Evolutionary conservation across 2,113 vertebrate species (phyloP).

Genomic region (Corythaeola cristata): DNA sequence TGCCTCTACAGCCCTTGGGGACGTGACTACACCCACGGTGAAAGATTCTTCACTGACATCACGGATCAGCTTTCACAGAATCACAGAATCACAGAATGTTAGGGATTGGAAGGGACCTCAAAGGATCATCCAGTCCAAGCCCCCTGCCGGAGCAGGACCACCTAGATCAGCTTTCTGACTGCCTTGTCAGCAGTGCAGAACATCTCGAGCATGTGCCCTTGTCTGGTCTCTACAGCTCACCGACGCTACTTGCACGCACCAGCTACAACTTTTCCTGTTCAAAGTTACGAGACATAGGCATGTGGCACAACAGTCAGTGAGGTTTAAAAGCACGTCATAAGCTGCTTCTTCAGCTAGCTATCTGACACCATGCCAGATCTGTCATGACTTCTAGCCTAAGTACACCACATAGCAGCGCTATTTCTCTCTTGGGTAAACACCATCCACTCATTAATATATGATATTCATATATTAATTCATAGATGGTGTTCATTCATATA

Average conservation of each 20-base stretch:
- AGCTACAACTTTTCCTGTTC: neutral
- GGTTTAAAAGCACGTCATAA: neutral
- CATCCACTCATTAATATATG: neutral
- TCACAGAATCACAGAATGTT: too few relatives aligned
- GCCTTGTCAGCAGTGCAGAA: neutral
- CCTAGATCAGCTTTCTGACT: neutral
- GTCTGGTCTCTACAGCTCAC: neutral
- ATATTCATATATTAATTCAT: too few relatives aligned
- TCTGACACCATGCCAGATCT: neutral
- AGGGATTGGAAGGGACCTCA: too few relatives aligned
- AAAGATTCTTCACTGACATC: neutral
- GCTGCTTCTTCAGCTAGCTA: neutral
- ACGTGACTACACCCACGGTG: neutral
- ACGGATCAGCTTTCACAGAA: neutral
- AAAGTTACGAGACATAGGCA: neutral
- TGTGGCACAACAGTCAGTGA: neutral
- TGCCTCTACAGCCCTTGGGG: neutral
- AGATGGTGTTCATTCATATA: neutral
- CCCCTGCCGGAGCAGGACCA: too few relatives aligned
- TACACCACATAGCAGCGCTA: neutral
- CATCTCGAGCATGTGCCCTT: neutral
- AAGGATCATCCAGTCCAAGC: too few relatives aligned
- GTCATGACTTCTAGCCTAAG: neutral
- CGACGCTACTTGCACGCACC: neutral
- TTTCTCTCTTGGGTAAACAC: neutral